These are phyloP conservation scores for Marmota monax DNA, from an alignment of 2,113 vertebrate species.

Conservation along the genomic window DNA sequence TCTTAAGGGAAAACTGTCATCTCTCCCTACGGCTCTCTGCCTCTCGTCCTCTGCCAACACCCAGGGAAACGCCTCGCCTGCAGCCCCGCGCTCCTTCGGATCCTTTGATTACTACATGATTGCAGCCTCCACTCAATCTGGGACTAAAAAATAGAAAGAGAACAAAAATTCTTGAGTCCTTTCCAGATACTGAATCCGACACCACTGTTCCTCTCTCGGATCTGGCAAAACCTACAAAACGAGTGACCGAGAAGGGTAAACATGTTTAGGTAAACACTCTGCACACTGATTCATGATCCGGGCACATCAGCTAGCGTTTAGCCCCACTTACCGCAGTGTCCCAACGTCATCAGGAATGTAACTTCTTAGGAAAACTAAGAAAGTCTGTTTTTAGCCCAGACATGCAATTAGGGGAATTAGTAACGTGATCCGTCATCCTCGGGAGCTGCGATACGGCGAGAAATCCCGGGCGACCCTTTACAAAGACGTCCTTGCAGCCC, in stretches of 20 bases:
- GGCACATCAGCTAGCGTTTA: conserved; percentile 74
- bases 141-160: conserved; percentile 77
- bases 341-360: conserved; percentile 86
- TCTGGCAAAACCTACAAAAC: conserved; percentile 79
- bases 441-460: conserved; percentile 80
- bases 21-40: background rate
- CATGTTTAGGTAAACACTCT: conserved; percentile 86
- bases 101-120: conserved; percentile 71
- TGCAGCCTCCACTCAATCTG: conserved; percentile 54
- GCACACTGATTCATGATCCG: conserved; percentile 80
- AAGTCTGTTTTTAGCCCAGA: conserved; percentile 89
- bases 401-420: conserved; percentile 90
- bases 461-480: conserved; percentile 80
- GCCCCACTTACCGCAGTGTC: conserved; percentile 84
- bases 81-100: background rate
- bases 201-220: conserved; percentile 51
- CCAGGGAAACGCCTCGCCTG: conserved; percentile 37
- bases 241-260: conserved; percentile 84
- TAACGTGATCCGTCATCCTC: conserved; percentile 85
- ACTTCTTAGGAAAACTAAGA: conserved; percentile 88
- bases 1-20: background rate
- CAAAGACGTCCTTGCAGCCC: conserved; percentile 74
- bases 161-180: conserved; percentile 81
- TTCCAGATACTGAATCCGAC: conserved; percentile 78
- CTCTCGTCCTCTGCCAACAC: background rate